Conservation (phyloP, 2,113 vertebrate species). For the Alouatta palliata region DNA sequence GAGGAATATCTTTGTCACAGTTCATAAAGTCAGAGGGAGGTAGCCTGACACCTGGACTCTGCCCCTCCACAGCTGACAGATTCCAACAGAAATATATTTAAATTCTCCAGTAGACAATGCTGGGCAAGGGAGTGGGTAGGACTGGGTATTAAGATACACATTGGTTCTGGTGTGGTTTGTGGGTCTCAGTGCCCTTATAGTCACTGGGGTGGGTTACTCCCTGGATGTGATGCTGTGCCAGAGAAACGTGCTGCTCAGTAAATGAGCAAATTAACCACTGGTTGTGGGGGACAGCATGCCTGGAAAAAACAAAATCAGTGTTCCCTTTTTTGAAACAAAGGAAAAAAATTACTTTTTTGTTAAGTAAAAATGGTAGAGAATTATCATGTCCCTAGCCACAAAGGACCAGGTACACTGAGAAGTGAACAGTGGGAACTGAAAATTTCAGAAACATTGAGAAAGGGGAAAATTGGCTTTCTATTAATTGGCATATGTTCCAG, state of each 20-base stretch:
- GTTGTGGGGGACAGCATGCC: slow-evolving; percentile 75
- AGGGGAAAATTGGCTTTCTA: slow-evolving; percentile 83
- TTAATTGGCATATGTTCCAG: slow-evolving; percentile 85
- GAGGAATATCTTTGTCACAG: not conserved
- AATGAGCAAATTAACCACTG: slow-evolving; percentile 77
- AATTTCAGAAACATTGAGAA: slow-evolving; percentile 77
- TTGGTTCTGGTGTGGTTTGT: too few species aligned
- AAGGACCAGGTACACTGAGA: slow-evolving; percentile 79
- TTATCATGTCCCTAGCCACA: slow-evolving; percentile 78
- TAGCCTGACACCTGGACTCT: slow-evolving; percentile 57
- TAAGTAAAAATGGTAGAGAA: slow-evolving; percentile 68
- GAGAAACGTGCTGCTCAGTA: too few species aligned
- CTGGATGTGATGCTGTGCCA: too few species aligned
- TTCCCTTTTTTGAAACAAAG: slow-evolving; percentile 84
- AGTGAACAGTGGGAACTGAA: slow-evolving; percentile 75
- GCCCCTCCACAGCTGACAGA: slow-evolving; percentile 60
- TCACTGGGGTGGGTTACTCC: too few species aligned
- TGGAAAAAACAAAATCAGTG: slow-evolving; percentile 83
- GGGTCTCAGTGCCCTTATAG: too few species aligned
- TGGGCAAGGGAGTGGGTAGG: slow-evolving; percentile 71
- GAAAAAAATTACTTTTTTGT: slow-evolving; percentile 51
- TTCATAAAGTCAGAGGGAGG: slow-evolving; percentile 65
- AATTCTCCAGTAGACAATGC: slow-evolving; percentile 78
- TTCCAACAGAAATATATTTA: slow-evolving; percentile 80
- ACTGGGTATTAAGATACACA: slow-evolving; percentile 78